Evolutionary conservation across 2,113 vertebrate genomes (phyloP), one percentile per base, ranked within the genome.

Genomic region (Lota lota): DNA sequence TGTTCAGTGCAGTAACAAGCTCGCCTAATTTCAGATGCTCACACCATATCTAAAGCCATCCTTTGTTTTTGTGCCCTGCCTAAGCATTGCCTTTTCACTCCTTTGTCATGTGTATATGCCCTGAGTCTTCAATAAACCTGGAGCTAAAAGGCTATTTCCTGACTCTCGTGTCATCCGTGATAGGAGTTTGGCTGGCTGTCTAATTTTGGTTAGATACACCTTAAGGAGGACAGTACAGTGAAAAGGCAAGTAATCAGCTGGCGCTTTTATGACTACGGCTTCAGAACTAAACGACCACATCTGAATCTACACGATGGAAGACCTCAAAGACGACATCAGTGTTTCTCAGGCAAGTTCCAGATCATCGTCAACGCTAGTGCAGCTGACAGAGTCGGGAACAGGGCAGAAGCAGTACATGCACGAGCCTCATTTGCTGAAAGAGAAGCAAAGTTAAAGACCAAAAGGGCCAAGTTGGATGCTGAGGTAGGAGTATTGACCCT

Each of bases 381-480:
- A 17, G 17, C 17, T 61, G 60, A n/a, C n/a, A n/a, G n/a, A n/a
- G n/a, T n/a, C n/a, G n/a, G n/a, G n/a, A n/a, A 20, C 12, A 61
- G 21, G 60, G 60, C 60, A 22, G 60, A 61, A 17, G 60, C 20
- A n/a, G 60, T 22, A 19, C 8, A 19, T 10, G 17, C 57, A 19
- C n/a, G 57, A 2, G 10, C n/a, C n/a, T 61, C 60, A 28, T 61
- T 61, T 14, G 60, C 60, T 24, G 60, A 61, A 61, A 28, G 11
- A 22, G 60, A 61, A 16, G 60, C 22, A 22, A 21, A 28, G n/a
- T 12, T 16, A 61, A 24, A 24, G 24, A 24, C 24, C 1, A 22
- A 61, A 61, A 61, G 18, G 7, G 60, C 60, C 18, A 61, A 61
- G 17, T 17, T 61, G 22, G 60, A 61, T 10, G 60, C 60, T 61